Conservation (phyloP, 2,888 invertebrate genomes). For the Acrobasis repandana region DNA sequence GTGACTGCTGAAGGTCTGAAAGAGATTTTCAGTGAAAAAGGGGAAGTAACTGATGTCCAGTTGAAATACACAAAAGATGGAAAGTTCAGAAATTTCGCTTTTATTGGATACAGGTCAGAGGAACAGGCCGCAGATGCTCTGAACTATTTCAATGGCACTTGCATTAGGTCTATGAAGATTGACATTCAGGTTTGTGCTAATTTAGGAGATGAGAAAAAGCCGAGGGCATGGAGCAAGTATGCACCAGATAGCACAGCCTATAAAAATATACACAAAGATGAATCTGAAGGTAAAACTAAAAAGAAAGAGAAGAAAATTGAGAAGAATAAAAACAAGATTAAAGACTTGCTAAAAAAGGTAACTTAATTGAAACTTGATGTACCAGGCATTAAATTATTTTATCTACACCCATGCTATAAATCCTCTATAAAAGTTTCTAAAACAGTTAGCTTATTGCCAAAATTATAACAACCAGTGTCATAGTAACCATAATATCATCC, state of each 20-base stretch:
- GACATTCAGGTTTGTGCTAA: conserved; percentile 88
- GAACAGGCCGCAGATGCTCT: conserved; percentile 90
- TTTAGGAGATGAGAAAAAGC: conserved; percentile 88
- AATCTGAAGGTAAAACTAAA: conserved; percentile 57
- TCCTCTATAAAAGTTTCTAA: too few relatives aligned
- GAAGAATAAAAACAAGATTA: conserved; percentile 81
- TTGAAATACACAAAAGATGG: conserved; percentile 96
- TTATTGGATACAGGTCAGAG: conserved; percentile 93
- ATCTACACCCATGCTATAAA: too few relatives aligned
- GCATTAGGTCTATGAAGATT: conserved; percentile 91
- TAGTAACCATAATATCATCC: too few relatives aligned
- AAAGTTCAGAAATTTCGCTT: conserved; percentile 95
- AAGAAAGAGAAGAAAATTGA: conserved; percentile 60
- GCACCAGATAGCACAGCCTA: conserved; percentile 88
- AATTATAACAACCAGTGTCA: too few relatives aligned
- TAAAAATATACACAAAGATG: conserved; percentile 77
- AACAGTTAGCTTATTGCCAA: too few relatives aligned
- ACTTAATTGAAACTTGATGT: neutral
- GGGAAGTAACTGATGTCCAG: conserved; percentile 95
- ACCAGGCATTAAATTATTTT: too few relatives aligned
- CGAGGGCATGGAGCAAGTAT: conserved; percentile 97
- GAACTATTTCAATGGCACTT: conserved; percentile 91
- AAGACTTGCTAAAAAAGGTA: conserved; percentile 87
- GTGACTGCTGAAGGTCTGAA: conserved; percentile 90
- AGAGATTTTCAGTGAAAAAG: conserved; percentile 89